Evolutionary conservation across 1,140 invertebrate species (phyloP), one percentile per base, ranked within the genome.

Genomic region (Melipona quadrifasciata): DNA sequence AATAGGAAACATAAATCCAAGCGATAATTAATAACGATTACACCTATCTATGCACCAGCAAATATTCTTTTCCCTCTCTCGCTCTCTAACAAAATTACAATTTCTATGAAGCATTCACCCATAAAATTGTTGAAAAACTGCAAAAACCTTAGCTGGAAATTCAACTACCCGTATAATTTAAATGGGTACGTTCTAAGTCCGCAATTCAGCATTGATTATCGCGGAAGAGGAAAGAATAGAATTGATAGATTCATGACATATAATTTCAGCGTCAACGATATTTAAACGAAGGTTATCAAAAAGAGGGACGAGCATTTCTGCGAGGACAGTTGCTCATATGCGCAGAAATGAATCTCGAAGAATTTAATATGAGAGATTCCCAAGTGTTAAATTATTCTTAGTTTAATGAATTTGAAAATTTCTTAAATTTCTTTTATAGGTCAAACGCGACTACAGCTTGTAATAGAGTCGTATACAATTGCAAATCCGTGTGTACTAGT

Each of bases 191-290:
- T 65, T 53, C 1, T 21, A n/a, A 1, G 0, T 12, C 67, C 19
- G n/a, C 58, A 8, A 82, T 55, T 68, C 21, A 19, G 51, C 39
- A 39, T 68, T 71, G 58, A 76, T 47, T 21, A 80, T 88, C 67
- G n/a, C 84, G 87, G 88, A 88, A 88, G 77, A 53, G 67, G 47
- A 70, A 78, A 73, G 47, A 64, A 64, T 68, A 16, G 24, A 89
- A 89, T 86, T 84, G 73, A 86, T 77, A 78, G 87, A 88, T 86
- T 73, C 84, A 16, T 51, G 65, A 12, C 72, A 53, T 83, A 71
- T 88, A 83, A 89, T 89, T 89, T 88, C 64, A 51, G 61, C 76
- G 71, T 87, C 75, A 58, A 83, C 86, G 77, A 78, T 74, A 74
- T 73, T 31, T 65, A 71, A 82, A 64, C 61, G 79, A 83, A 87